Evolutionary conservation across 2,113 vertebrate species (phyloP), one percentile per base, ranked within the genome.

Genomic region (Genyomyrus donnyi): DNA sequence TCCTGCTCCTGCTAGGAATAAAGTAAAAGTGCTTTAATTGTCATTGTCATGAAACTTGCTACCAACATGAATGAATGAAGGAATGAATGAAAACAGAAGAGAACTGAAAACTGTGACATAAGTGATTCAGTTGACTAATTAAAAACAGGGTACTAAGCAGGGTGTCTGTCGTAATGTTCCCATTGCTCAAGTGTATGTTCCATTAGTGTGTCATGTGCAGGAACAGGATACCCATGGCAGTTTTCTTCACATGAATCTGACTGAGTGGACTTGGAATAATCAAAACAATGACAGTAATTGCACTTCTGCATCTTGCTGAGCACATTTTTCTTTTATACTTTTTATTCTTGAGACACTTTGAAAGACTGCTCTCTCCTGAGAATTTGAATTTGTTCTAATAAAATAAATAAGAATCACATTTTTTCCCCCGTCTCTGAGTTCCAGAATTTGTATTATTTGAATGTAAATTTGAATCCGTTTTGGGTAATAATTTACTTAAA

Each of bases 371-470:
- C 96, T 96, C 96, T 96, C 95, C 95, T 95, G 94, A 96, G 95
- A 97, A 96, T 92, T 97, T 97, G 97, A 97, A 96, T 92, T 97
- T 97, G 97, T 97, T 98, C 97, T 97, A 97, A 95, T 97, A 97
- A 96, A 98, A 97, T 96, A 96, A 93, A 91, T 90, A 91, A 96
- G 46, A 93, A 90, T 89, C 58, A 24, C 49, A 77, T 52, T 35
- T 89, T 53, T n/a, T 52, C 19, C 53, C 50, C 21, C 31, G 58
- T 66, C 58, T 70, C 62, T 31, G 62, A 70, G 19, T 58, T 4
- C 80, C 31, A 48, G 19, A 85, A 48, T 85, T 85, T 85, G 15
- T 35, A 31, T 52, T 87, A 46, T 56, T 87, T 87, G 46, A 53
- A 48, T 85, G 56, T 70, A 24, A 50, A 35, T 53, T 53, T 53